Conservation (phyloP, 1,140 invertebrate genomes). For the Brachionus manjavacas region DNA sequence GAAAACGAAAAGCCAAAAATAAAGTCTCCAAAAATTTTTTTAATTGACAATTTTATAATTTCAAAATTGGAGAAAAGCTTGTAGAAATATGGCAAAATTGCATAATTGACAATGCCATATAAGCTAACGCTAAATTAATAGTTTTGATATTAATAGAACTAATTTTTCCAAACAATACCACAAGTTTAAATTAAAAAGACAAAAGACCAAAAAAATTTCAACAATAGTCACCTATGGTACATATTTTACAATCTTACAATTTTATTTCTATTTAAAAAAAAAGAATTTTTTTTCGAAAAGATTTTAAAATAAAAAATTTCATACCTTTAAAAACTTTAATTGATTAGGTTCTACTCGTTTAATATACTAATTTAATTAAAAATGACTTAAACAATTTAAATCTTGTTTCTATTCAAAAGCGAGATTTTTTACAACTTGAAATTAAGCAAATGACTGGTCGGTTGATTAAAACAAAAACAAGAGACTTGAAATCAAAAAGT, state of each 20-base stretch:
- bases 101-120: constrained; percentile 36
- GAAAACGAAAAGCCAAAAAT: background rate
- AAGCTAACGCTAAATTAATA: background rate
- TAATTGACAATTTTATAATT: constrained; percentile 26
- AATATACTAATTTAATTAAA: constrained; percentile 36
- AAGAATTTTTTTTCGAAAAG: background rate
- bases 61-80: background rate
- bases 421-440: constrained; percentile 23
- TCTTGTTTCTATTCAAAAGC: constrained; percentile 9
- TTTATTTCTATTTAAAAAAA: background rate
- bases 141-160: background rate
- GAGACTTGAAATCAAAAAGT: constrained; percentile 13
- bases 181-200: background rate
- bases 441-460: constrained; percentile 34
- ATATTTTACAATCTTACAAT: background rate
- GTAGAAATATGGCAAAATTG: constrained; percentile 15
- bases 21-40: background rate
- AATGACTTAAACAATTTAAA: constrained; percentile 26
- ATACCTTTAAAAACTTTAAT: constrained; percentile 13
- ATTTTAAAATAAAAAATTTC: background rate
- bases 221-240: background rate
- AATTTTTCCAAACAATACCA: background rate
- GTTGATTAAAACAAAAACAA: constrained; percentile 34
- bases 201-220: background rate
- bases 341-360: constrained; percentile 3